A percentile compares a stretch with the other conserved stretches of the same genome.
Conservation (phyloP, 2,113 vertebrate species). For the Pluvialis apricaria region DNA sequence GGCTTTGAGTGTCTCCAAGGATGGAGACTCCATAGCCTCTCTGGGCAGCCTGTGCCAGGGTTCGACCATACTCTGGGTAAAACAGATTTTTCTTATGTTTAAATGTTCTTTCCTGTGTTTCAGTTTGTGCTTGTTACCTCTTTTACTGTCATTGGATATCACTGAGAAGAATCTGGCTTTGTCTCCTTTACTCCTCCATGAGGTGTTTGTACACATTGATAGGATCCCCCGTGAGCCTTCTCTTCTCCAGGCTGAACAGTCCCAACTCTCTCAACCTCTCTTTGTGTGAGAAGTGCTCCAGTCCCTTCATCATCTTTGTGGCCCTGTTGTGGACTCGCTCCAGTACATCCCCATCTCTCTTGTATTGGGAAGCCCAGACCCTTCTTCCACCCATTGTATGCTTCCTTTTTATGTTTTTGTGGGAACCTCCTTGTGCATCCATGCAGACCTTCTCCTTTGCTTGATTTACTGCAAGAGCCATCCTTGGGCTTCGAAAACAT, state of each 20-base stretch:
- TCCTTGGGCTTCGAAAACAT: neutral
- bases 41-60: neutral
- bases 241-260: neutral
- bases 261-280: neutral
- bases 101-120: neutral
- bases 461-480: neutral
- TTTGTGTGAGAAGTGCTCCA: neutral
- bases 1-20: neutral
- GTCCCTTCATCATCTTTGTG: neutral
- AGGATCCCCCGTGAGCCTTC: neutral
- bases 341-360: neutral
- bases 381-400: rapidly evolving
- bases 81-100: neutral
- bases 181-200: neutral
- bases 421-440: neutral
- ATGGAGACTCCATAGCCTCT: neutral
- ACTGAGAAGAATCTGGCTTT: neutral
- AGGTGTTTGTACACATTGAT: neutral
- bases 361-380: neutral
- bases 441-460: neutral
- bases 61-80: neutral
- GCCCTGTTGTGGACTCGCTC: neutral
- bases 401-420: neutral
- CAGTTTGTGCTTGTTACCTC: neutral
- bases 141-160: neutral